Base-by-base conservation (phyloP, 2,113 vertebrate species). In the Callocephalon fimbriatum region DNA sequence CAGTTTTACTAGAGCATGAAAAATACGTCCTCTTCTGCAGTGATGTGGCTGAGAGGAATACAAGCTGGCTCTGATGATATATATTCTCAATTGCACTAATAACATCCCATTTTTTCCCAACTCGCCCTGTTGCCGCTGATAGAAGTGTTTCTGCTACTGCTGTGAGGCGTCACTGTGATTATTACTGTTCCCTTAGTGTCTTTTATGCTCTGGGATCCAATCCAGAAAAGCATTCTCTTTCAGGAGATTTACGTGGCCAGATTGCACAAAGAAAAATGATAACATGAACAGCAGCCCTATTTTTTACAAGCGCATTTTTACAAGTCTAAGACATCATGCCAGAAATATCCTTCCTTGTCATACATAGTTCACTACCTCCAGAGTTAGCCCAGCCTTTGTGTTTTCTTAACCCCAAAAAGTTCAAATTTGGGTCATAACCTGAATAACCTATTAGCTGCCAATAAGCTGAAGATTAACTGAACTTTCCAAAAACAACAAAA, bases 151-250 rank as follows among this genome's bases (percentile, higher is more conserved):
- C 88, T 93, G 53, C 40, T 88, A 63, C 94, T 94, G 89, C 93
- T 94, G 84, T 40, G 89, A 93, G 93, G 90, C 9, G 7, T 79
- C 93, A 61, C 71, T 73, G 81, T 79, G 84, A 93, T 92, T 81
- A 82, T 96, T 94, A 94, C 74, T 82, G 61, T 58, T 97, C 88
- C 86, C 53, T 96, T 56, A 63, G 59, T 88, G 88, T 94, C 94
- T 97, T 94, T 97, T 82, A 81, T 90, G 81, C 86, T 96, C 92
- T 96, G 97, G 97, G 97, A 97, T 86, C 37, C 91, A 90, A 86
- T 94, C 94, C 96, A 97, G 92, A 56, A 93, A 88, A 86, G 66
- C 63, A 93, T 94, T 95, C 72, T 95, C 35, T 84, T 96, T 62
- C 47, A 84, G 82, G 83, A 96, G 94, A 95, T 97, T 94, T 96